Percentiles rank a stretch among this genome's conserved stretches.
Evolutionary conservation across 2,113 vertebrate species (phyloP).

Genomic region (Catharus bicknelli): DNA sequence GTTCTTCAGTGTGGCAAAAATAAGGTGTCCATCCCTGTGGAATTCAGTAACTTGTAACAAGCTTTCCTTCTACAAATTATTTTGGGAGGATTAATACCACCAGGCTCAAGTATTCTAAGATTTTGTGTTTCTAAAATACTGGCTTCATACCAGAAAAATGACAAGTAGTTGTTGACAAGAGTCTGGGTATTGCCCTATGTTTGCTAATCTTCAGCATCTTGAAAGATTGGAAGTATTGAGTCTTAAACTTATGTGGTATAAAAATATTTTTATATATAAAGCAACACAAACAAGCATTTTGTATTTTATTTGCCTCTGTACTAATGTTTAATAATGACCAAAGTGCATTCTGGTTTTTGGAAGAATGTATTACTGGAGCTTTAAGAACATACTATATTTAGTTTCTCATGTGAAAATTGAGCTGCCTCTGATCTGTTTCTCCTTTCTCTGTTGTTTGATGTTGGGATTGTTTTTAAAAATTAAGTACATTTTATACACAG

Average conservation of each 20-base stretch:
- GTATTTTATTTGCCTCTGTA: constrained; percentile 76
- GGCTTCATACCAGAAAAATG: constrained; percentile 38
- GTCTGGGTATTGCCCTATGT: background rate
- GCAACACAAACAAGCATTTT: constrained; percentile 69
- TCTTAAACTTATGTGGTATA: constrained; percentile 69
- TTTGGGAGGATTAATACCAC: background rate
- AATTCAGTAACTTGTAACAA: background rate
- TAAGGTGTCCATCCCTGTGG: background rate
- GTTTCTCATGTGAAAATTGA: constrained; percentile 76
- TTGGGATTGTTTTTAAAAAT: constrained; percentile 77
- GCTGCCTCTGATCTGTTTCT: constrained; percentile 70
- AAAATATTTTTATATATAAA: constrained; percentile 70
- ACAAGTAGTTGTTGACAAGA: background rate
- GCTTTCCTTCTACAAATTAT: background rate
- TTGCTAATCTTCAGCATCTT: constrained; percentile 47
- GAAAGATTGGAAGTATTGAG: background rate
- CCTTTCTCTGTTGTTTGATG: constrained; percentile 72
- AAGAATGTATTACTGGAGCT: constrained; percentile 85
- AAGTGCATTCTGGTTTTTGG: constrained; percentile 89
- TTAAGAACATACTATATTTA: constrained; percentile 78
- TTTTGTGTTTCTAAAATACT: background rate
- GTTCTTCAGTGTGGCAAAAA: background rate
- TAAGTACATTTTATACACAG: constrained; percentile 75
- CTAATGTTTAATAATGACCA: constrained; percentile 85
- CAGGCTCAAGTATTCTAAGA: background rate